A percentile compares a stretch with the other conserved stretches of the same genome.
Evolutionary conservation across 2,888 invertebrate species (phyloP).

Genomic region (Gibbula magus): DNA sequence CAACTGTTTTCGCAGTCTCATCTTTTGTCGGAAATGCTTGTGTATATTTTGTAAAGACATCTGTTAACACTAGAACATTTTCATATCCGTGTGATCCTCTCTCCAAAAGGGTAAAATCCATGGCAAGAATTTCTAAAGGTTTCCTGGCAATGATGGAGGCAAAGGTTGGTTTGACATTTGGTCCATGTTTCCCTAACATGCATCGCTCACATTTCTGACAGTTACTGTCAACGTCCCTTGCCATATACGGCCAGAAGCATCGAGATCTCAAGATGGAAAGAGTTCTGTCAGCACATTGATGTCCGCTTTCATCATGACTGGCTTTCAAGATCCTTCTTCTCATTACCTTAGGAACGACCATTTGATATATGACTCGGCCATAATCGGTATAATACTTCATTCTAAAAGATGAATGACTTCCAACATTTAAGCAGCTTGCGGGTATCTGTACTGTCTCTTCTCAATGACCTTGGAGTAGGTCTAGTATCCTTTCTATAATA

Average conservation of each 20-base stretch:
- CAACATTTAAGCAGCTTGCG: neutral
- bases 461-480: neutral
- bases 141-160: conserved; percentile 33
- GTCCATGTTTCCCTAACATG: conserved; percentile 30
- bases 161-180: conserved; percentile 22
- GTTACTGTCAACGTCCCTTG: conserved; percentile 34
- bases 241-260: conserved; percentile 48
- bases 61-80: conserved; percentile 51
- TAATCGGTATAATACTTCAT: neutral
- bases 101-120: conserved; percentile 49
- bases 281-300: conserved; percentile 43
- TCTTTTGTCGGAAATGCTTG: conserved; percentile 45
- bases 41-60: conserved; percentile 49
- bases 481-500: neutral
- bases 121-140: conserved; percentile 45
- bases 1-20: conserved; percentile 44
- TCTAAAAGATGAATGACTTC: neutral
- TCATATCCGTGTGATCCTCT: conserved; percentile 36
- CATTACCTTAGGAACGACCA: neutral
- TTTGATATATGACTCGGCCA: too few species aligned
- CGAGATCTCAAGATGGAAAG: conserved; percentile 31
- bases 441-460: neutral
- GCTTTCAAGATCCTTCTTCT: neutral
- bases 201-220: conserved; percentile 44
- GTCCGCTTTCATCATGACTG: conserved; percentile 40